Base-by-base conservation (phyloP, 1,140 invertebrate species). In the Drosophila sp. region DNA sequence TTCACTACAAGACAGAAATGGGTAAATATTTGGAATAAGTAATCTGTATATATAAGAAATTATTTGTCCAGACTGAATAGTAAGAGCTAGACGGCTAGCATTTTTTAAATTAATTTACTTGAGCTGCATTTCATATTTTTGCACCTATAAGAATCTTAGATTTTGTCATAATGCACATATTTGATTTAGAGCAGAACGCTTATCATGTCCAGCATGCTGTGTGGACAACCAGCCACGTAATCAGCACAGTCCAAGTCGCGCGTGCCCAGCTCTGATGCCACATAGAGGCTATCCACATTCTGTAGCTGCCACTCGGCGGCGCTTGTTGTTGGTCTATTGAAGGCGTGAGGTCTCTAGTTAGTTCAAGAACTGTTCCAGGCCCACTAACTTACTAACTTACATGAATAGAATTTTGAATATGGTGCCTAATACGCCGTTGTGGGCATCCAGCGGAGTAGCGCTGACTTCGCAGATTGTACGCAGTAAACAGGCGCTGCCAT, bases 351-450 rank as follows among this genome's bases (percentile, higher is more conserved):
- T 27, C 40, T 54, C 36, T 81, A 86, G 78, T 86, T 86, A 86
- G 70, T 48, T 51, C 14, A 16, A 38, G 29, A 46, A 56, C 9
- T 14, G 50, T 36, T 36, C 13, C 14, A 11, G 27, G 29, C 38
- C 16, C 54, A 21, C 29, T 43, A 51, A 34, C 1, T 8, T 16
- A 89, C 92, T 92, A 91, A 93, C 93, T 92, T 91, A 93, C 93
- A 92, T 93, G 82, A 93, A 92, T 53, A 93, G 79, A 57, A 93
- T 91, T 81, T 93, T 92, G 25, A 93, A 81, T 70, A 93, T 86
- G 71, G 92, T 93, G 51, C 93, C 93, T 57, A 93, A 66, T 34
- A 93, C 76, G 7, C 93, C 93, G 69, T 92, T 93, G 77, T 92
- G 82, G 58, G 90, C 86, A 66, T 92, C 86, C 45, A 92, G 74